Conservation (phyloP, 2,113 vertebrate species). For the Chiloscyllium plagiosum region DNA sequence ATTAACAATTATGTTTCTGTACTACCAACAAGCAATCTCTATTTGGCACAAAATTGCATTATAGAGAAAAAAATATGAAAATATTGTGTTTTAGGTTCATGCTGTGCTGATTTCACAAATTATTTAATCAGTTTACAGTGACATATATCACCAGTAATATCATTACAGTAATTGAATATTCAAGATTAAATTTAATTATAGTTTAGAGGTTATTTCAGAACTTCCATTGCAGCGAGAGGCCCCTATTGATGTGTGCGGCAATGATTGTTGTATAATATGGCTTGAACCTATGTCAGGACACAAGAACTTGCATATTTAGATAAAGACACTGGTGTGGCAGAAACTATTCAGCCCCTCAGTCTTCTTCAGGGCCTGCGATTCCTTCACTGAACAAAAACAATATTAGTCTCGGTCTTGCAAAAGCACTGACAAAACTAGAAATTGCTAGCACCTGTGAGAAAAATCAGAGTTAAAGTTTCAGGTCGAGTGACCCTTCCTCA, state of each 20-base stretch:
- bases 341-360: not conserved
- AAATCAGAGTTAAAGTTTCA: too few relatives aligned
- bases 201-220: slow-evolving; percentile 9
- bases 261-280: not conserved
- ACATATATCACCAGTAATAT: slow-evolving; percentile 31
- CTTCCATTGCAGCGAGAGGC: too few relatives aligned
- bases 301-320: not conserved
- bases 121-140: slow-evolving; percentile 35
- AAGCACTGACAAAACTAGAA: too few relatives aligned
- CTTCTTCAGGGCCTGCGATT: not conserved
- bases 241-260: not conserved
- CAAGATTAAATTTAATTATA: slow-evolving; percentile 33
- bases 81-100: slow-evolving; percentile 18
- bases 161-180: slow-evolving; percentile 36
- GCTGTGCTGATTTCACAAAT: slow-evolving; percentile 17
- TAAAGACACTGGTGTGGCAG: not conserved
- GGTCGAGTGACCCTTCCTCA: too few relatives aligned
- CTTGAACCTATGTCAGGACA: not conserved
- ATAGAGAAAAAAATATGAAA: slow-evolving; percentile 23
- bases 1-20: not conserved
- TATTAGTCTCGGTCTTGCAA: not conserved
- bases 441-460: not conserved
- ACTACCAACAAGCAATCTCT: not conserved
- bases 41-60: not conserved
- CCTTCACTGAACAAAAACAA: not conserved